Evolutionary conservation across 2,888 invertebrate genomes (phyloP).

Genomic region (Apodemia zela): DNA sequence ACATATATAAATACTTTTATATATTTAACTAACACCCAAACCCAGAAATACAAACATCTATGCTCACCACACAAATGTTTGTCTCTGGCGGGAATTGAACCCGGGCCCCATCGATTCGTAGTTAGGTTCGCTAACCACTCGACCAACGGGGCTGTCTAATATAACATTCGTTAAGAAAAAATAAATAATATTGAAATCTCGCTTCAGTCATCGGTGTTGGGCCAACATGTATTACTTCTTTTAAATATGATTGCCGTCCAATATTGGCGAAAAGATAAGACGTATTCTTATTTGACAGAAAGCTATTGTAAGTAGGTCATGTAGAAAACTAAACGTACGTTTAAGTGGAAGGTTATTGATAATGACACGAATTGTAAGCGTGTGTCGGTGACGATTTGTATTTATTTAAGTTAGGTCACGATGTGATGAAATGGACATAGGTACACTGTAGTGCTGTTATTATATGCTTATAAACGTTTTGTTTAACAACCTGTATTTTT

Average conservation of each 20-base stretch:
- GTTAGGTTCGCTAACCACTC: too few species aligned
- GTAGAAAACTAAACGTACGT: not conserved
- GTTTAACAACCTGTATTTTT: constrained; percentile 38
- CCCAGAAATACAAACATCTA: too few species aligned
- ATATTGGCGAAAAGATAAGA: constrained; percentile 17
- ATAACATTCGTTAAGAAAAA: too few species aligned
- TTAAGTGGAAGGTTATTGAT: constrained; percentile 2
- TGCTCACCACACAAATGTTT: too few species aligned
- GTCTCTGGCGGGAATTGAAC: too few species aligned
- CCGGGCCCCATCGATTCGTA: too few species aligned
- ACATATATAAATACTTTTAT: too few species aligned
- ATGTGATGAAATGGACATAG: not conserved
- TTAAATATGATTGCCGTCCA: constrained; percentile 19
- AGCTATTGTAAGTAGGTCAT: not conserved
- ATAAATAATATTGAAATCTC: too few species aligned
- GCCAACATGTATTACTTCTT: too few species aligned
- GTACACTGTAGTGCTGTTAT: constrained; percentile 50
- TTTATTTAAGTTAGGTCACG: constrained; percentile 33
- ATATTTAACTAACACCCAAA: too few species aligned
- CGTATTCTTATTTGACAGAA: not conserved
- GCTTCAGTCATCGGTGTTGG: too few species aligned
- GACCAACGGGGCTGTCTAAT: too few species aligned
- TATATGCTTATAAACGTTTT: constrained; percentile 62
- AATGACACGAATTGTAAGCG: constrained; percentile 18
- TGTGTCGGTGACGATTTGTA: constrained; percentile 30